Conservation (phyloP, 2,888 invertebrate genomes). For the Sminthurinus aureus region DNA sequence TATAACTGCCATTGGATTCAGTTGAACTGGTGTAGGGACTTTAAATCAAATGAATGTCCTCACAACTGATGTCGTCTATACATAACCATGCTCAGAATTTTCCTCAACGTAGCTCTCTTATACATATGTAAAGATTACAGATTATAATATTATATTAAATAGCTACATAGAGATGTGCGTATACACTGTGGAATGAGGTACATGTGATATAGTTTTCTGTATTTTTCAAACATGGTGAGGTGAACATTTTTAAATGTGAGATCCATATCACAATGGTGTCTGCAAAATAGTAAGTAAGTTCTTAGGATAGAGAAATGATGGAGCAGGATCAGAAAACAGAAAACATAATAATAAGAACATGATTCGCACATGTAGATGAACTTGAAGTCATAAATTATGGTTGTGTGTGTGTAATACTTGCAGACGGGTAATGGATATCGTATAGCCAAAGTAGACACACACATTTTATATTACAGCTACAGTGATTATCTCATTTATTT, state of each 20-base stretch:
- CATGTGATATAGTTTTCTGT: neutral
- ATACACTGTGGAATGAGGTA: neutral
- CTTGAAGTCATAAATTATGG: slow-evolving; percentile 15
- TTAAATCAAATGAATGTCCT: slow-evolving; percentile 8
- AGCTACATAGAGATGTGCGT: neutral
- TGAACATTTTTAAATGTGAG: too few species aligned
- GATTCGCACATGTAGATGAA: slow-evolving; percentile 28
- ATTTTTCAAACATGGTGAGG: too few species aligned
- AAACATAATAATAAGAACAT: slow-evolving; percentile 20
- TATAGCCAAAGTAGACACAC: neutral
- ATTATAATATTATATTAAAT: neutral
- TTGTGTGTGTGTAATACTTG: neutral
- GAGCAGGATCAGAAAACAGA: neutral
- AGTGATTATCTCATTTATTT: neutral
- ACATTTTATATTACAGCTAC: neutral
- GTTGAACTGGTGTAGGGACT: neutral
- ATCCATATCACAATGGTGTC: too few species aligned
- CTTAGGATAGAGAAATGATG: neutral
- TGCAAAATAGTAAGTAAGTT: too few species aligned
- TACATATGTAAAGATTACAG: neutral
- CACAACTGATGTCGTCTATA: neutral
- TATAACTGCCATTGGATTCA: slow-evolving; percentile 15
- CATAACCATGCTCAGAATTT: too few species aligned
- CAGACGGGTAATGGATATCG: neutral
- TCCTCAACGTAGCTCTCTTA: too few species aligned